Conservation (phyloP, 2,113 vertebrate species). For the Theropithecus gelada region DNA sequence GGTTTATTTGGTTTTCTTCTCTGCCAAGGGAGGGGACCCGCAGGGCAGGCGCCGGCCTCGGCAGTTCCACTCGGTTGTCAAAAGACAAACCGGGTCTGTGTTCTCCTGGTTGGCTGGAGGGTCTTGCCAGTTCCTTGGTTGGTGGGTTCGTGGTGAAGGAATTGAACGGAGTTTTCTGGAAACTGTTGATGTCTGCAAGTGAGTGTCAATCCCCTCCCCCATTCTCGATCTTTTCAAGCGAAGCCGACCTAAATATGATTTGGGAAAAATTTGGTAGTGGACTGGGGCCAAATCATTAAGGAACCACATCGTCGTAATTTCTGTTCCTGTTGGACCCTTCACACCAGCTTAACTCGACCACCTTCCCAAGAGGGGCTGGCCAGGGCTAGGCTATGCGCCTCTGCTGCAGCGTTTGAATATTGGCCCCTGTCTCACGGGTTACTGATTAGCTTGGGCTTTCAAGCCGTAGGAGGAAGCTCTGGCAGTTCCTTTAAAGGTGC, state of each 20-base stretch:
- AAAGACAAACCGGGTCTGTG: conserved; percentile 81
- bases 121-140: conserved; percentile 70
- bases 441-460: conserved; percentile 79
- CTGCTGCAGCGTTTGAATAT: neutral
- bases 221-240: conserved; percentile 57
- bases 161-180: conserved; percentile 80
- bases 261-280: neutral
- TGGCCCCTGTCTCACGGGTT: conserved; percentile 73
- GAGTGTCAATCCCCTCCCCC: conserved; percentile 34
- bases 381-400: neutral
- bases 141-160: conserved; percentile 50
- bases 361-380: conserved; percentile 44
- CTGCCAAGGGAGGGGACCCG: conserved; percentile 43
- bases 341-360: neutral
- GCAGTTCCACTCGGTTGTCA: conserved; percentile 80
- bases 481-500: conserved; percentile 75
- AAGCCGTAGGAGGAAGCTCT: conserved; percentile 57
- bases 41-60: conserved; percentile 57
- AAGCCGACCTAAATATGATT: conserved; percentile 61
- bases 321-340: neutral
- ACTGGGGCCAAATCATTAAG: conserved; percentile 33
- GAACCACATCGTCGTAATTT: conserved; percentile 54
- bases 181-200: conserved; percentile 74
- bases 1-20: conserved; percentile 69
- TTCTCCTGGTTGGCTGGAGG: conserved; percentile 51